These are phyloP conservation scores for Puma concolor DNA, from an alignment of 2,113 vertebrate genomes.

Conservation along the genomic window DNA sequence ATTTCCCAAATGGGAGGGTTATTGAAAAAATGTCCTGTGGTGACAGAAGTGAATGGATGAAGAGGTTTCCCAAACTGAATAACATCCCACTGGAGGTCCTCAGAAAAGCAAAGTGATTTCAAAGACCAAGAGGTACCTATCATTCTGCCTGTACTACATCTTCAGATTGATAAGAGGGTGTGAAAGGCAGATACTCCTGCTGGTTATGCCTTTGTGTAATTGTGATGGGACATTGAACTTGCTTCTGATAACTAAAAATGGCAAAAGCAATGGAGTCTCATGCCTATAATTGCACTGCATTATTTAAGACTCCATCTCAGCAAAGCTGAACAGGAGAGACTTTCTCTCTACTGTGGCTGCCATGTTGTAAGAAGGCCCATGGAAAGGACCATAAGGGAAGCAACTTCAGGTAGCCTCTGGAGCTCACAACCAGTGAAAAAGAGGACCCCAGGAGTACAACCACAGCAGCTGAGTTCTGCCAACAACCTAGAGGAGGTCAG, in stretches of 20 bases:
- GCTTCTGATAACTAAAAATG: not conserved
- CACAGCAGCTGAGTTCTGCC: not conserved
- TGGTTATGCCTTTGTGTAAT: not conserved
- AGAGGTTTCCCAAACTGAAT: not conserved
- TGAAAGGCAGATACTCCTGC: not conserved
- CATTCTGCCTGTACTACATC: not conserved
- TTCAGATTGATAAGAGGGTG: not conserved
- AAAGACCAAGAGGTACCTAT: not conserved
- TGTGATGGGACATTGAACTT: not conserved
- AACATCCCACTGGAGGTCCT: not conserved
- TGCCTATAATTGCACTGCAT: accelerated
- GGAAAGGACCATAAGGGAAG: not conserved
- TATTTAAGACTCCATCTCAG: not conserved
- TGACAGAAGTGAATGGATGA: not conserved
- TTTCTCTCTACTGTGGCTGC: not conserved
- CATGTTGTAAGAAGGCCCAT: not conserved
- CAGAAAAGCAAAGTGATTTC: not conserved
- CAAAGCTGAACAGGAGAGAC: too few relatives aligned
- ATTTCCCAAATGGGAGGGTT: not conserved
- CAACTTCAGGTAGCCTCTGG: not conserved
- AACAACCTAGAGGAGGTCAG: not conserved
- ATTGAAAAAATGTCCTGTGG: not conserved
- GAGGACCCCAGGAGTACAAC: not conserved
- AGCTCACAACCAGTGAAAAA: not conserved
- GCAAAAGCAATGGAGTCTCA: not conserved